phyloP scores from a whole-genome alignment of 2,888 invertebrate genomes.

The Anticlea derivata region DNA sequence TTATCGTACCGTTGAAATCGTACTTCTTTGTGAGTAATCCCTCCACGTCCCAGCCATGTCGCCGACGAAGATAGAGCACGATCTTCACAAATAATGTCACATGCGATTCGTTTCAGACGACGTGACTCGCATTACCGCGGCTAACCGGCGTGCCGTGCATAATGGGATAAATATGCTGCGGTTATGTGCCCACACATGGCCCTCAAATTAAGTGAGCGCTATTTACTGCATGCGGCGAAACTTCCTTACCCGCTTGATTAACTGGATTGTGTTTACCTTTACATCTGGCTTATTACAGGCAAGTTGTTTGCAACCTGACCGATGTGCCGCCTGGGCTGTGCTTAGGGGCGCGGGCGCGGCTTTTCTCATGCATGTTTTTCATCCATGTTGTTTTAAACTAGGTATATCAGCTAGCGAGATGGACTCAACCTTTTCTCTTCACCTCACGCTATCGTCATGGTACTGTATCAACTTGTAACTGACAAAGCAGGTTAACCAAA shows the following conservation, averaged over 20 bases:
- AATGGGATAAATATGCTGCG: constrained; percentile 83
- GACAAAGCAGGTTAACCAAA: too few relatives aligned
- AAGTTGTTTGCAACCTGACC: constrained; percentile 46
- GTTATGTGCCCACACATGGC: constrained; percentile 80
- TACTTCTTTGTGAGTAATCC: constrained; percentile 83
- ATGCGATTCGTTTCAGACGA: constrained; percentile 83
- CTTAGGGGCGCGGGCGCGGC: too few relatives aligned
- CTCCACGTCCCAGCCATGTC: constrained; percentile 80
- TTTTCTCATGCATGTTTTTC: too few relatives aligned
- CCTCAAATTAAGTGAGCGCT: constrained; percentile 79
- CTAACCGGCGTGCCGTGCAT: constrained; percentile 76
- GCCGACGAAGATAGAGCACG: constrained; percentile 84
- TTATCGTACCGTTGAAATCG: constrained; percentile 82
- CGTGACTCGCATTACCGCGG: constrained; percentile 81
- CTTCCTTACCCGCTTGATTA: constrained; percentile 74
- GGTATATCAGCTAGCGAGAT: too few relatives aligned
- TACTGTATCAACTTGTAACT: too few relatives aligned
- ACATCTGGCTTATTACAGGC: constrained; percentile 56
- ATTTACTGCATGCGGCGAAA: constrained; percentile 73
- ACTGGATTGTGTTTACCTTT: constrained; percentile 69
- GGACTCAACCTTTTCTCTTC: too few relatives aligned
- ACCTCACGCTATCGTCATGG: too few relatives aligned
- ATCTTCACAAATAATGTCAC: constrained; percentile 85
- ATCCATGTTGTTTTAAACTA: too few relatives aligned
- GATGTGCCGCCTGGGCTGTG: too few relatives aligned